These are phyloP conservation scores for Crocodylus rhombifer DNA, from an alignment of 2,797 vertebrate species.

Conservation along the genomic window DNA sequence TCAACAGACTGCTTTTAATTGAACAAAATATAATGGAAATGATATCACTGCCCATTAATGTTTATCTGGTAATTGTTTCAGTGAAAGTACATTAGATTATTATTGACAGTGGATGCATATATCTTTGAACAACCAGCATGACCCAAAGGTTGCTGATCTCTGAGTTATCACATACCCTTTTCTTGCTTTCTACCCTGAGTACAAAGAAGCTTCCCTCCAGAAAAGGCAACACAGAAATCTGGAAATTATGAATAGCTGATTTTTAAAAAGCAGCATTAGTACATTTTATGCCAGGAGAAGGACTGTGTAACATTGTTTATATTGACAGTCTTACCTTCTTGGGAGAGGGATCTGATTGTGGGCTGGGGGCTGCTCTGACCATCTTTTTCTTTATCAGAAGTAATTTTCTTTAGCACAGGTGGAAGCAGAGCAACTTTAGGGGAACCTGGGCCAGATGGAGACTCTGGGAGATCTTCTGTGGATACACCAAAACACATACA, in stretches of 20 bases:
- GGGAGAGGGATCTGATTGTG: slow-evolving; percentile 84
- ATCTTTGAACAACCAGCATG: neutral
- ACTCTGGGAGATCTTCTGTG: slow-evolving; percentile 89
- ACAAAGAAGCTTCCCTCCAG: neutral
- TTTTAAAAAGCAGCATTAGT: neutral
- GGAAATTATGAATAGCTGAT: neutral
- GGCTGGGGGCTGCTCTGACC: slow-evolving; percentile 82
- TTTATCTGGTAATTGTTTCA: neutral
- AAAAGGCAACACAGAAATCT: neutral
- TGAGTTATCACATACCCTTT: neutral
- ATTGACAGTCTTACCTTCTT: slow-evolving; percentile 88
- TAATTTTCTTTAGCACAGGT: slow-evolving; percentile 85
- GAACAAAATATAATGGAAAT: neutral
- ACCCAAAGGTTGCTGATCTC: neutral
- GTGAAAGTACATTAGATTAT: neutral
- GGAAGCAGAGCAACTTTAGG: slow-evolving; percentile 84
- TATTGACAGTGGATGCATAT: neutral
- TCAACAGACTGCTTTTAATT: neutral
- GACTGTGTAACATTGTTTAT: neutral
- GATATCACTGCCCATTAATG: neutral
- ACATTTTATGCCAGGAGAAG: neutral
- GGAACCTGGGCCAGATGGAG: slow-evolving; percentile 83
- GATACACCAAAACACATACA: slow-evolving; percentile 2
- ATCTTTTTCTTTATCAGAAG: slow-evolving; percentile 91
- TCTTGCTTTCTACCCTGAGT: neutral